A percentile compares a stretch with the other conserved stretches of the same genome.
Conservation (phyloP, 1,140 invertebrate species). For the Chrysoperla carnea region DNA sequence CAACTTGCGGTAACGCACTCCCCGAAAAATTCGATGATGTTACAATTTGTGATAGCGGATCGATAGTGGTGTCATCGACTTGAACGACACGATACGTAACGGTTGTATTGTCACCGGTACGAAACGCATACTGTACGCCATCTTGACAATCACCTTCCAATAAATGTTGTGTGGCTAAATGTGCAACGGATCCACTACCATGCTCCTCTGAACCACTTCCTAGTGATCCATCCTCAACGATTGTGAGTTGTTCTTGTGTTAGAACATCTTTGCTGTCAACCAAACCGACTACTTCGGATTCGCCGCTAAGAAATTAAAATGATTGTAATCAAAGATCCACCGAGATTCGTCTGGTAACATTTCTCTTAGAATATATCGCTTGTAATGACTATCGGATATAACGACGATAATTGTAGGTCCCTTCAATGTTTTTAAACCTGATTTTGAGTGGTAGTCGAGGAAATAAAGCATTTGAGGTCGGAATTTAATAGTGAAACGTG, state of each 20-base stretch:
- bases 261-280: constrained; percentile 13
- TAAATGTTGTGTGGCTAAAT: constrained; percentile 19
- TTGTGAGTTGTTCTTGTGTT: constrained; percentile 8
- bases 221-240: constrained; percentile 14
- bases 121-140: constrained; percentile 20
- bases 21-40: constrained; percentile 12
- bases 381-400: too few relatives aligned
- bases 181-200: constrained; percentile 14
- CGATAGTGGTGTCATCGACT: constrained; percentile 16
- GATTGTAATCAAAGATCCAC: too few relatives aligned
- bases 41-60: constrained; percentile 14
- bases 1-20: constrained; percentile 14
- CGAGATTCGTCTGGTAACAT: too few relatives aligned
- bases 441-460: too few relatives aligned
- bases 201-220: constrained; percentile 12
- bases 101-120: constrained; percentile 18
- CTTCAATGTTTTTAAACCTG: too few relatives aligned
- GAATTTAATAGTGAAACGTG: not conserved
- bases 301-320: constrained; percentile 13
- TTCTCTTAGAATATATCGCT: constrained; percentile 1
- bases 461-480: too few relatives aligned
- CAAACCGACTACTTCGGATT: constrained; percentile 6
- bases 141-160: constrained; percentile 16
- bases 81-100: constrained; percentile 21
- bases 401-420: too few relatives aligned